Conservation (phyloP, 2,113 vertebrate genomes). For the Leuciscus idus region DNA sequence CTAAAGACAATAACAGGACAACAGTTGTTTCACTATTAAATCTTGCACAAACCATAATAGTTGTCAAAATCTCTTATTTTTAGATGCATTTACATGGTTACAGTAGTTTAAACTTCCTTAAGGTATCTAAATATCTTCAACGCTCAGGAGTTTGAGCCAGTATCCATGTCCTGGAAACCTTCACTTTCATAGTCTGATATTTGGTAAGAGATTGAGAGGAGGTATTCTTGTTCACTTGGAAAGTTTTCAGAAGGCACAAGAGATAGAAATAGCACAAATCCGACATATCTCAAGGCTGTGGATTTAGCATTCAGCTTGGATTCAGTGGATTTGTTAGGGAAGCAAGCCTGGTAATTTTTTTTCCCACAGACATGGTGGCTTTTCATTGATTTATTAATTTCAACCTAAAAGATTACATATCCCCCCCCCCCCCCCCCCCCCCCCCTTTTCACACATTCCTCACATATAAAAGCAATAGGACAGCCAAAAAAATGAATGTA, state of each 20-base stretch:
- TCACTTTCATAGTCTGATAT: constrained; percentile 7
- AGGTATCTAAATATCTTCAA: not conserved
- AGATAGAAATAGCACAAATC: constrained; percentile 12
- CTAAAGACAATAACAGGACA: not conserved
- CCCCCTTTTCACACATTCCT: no score
- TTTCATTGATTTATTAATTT: not conserved
- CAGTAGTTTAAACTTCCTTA: not conserved
- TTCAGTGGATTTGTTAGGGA: constrained; percentile 22
- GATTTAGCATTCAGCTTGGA: constrained; percentile 2
- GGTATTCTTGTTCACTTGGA: constrained; percentile 1
- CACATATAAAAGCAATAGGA: no score
- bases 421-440: no score
- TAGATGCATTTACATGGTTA: not conserved
- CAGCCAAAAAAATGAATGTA: not conserved
- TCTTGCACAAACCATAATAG: not conserved
- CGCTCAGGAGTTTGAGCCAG: not conserved
- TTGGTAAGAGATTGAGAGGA: not conserved
- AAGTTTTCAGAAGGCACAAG: constrained; percentile 12
- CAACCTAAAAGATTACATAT: not conserved
- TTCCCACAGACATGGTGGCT: not conserved
- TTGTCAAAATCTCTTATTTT: not conserved
- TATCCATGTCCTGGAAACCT: not conserved
- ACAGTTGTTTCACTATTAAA: not conserved
- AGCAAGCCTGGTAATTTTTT: not conserved
- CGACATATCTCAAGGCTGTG: constrained; percentile 7